phyloP scores from a whole-genome alignment of 2,888 invertebrate species.

The Cordilura impudica region DNA sequence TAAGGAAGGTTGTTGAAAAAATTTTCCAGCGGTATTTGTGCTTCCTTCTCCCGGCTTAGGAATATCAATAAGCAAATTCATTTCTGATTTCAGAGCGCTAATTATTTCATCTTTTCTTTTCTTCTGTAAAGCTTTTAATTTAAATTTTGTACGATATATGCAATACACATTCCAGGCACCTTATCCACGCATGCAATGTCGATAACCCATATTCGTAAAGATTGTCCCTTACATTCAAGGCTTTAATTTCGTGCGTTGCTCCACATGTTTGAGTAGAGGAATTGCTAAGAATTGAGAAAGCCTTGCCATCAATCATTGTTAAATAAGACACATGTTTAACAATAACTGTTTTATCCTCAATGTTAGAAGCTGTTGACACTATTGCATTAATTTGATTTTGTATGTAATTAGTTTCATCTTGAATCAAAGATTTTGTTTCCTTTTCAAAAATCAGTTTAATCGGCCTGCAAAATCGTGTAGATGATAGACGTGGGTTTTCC shows the following conservation, averaged over 20 bases:
- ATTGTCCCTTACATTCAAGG: constrained; percentile 5
- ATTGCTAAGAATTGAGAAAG: constrained; percentile 8
- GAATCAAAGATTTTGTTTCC: constrained; percentile 6
- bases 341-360: not conserved
- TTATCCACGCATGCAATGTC: constrained; percentile 18
- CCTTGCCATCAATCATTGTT: no score
- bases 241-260: constrained; percentile 16
- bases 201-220: constrained; percentile 19
- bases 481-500: no score
- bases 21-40: no score
- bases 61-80: no score
- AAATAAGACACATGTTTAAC: constrained; percentile 13
- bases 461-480: not conserved
- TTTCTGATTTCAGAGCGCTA: constrained; percentile 13
- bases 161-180: constrained; percentile 12
- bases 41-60: no score
- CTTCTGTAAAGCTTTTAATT: constrained; percentile 24
- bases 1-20: constrained; percentile 20
- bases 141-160: not conserved
- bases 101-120: constrained; percentile 21
- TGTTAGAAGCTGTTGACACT: no score
- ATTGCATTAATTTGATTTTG: constrained; percentile 2
- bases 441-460: constrained; percentile 1
- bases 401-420: not conserved
- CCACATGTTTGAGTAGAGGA: not conserved